Base-by-base conservation (phyloP, 2,113 vertebrate species). In the Zootoca vivipara region DNA sequence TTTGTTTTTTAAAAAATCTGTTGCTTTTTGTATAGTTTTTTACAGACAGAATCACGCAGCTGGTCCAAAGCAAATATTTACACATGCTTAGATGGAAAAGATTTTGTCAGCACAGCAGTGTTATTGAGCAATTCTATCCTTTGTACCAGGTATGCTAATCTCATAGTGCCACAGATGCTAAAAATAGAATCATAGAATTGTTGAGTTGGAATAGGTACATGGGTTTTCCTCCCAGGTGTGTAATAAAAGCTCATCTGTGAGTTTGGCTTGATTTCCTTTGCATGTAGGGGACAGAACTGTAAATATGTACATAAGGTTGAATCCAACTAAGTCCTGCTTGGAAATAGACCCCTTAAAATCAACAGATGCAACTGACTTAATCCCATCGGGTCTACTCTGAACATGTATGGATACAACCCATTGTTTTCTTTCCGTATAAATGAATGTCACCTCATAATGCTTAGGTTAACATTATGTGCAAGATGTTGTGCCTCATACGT, bases 31-130 rank as follows among this genome's bases (percentile, higher is more conserved):
- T 94, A 13, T 89, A 95, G 93, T 83, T 96, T 95, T 97, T 94
- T 91, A 94, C 93, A 89, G 94, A 91, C 40, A 95, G 95, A 92
- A 93, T 95, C 73, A 81, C 85, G 24, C 93, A 95, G 77, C 90
- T 96, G 88, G 87, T 86, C 67, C 95, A 96, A 83, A 95, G 92
- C 90, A 97, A 97, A 93, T 94, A 95, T 40, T 95, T 98, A 69
- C 92, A 97, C 62, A 93, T 96, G 95, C 93, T 98, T 84, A 96
- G 96, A 85, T 98, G 97, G 97, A 97, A 96, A 87, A 94, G 92
- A 77, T 96, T 96, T 92, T 97, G 94, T 89, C 94, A 1, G 0
- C 91, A 93, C 1, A 56, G 92, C 83, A 89, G 85, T 46, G 64
- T 86, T 89, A 93, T 94, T 89, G 96, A 97, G 83, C 94, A 96